Conservation (phyloP, 2,888 invertebrate species). For the Chromoteleia sp. region DNA sequence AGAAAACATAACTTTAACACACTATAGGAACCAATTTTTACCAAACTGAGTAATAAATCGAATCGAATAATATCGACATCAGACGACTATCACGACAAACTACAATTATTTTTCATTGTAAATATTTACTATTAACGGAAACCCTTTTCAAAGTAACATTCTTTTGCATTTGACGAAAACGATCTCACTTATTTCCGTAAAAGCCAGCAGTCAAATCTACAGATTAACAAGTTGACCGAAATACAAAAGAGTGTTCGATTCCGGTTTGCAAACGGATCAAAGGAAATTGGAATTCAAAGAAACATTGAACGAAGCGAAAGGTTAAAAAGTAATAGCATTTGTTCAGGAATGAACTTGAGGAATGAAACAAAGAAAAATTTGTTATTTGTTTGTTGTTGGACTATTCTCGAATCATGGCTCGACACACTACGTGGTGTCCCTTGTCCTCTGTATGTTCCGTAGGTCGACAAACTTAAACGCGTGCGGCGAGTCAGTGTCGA, state of each 20-base stretch:
- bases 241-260: conserved; percentile 3
- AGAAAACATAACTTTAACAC: too few species aligned
- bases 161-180: too few species aligned
- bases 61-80: too few species aligned
- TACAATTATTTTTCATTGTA: too few species aligned
- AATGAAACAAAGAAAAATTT: conserved; percentile 67
- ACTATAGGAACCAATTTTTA: too few species aligned
- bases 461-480: conserved; percentile 85
- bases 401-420: conserved; percentile 71
- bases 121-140: too few species aligned
- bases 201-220: too few species aligned
- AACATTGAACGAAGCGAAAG: neutral
- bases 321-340: neutral
- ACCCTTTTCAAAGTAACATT: too few species aligned
- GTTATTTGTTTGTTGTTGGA: conserved; percentile 61
- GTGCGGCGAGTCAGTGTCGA: conserved; percentile 85
- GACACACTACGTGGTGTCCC: conserved; percentile 81
- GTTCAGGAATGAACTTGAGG: neutral
- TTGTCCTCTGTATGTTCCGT: conserved; percentile 84
- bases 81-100: too few species aligned
- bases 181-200: too few species aligned
- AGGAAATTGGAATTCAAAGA: neutral
- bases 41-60: too few species aligned
- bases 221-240: neutral
- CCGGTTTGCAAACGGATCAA: neutral